phyloP scores from a whole-genome alignment of 2,113 vertebrate species.

The Oostethus manadensis region DNA sequence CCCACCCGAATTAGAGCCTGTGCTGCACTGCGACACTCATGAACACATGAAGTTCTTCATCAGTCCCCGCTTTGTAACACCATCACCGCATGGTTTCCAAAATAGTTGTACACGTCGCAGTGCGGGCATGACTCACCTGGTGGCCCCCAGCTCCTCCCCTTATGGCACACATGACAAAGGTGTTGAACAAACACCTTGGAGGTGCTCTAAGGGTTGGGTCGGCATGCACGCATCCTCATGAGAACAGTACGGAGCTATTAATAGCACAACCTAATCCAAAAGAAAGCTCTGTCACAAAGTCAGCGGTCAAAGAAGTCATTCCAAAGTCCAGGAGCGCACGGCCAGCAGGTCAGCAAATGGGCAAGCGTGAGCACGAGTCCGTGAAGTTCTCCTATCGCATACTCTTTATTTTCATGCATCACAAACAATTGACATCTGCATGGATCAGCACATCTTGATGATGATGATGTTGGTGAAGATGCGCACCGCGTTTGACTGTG shows the following conservation, averaged over 20 bases:
- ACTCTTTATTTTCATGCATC: conserved; percentile 10
- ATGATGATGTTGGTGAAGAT: conserved; percentile 6
- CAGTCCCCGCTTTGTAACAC: conserved; percentile 30
- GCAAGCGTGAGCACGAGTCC: background rate
- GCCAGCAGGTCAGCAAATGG: conserved; percentile 20
- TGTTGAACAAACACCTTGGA: conserved; percentile 25
- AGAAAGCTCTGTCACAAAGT: conserved; percentile 44
- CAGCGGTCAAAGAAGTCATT: conserved; percentile 51
- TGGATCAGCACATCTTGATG: conserved; percentile 28
- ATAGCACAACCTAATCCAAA: conserved; percentile 58
- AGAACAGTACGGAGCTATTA: conserved; percentile 49
- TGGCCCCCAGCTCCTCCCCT: conserved; percentile 11
- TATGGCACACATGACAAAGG: conserved; percentile 50
- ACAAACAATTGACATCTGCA: conserved; percentile 14
- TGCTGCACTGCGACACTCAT: conserved; percentile 39
- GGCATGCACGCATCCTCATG: conserved; percentile 50
- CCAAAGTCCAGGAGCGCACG: conserved; percentile 22
- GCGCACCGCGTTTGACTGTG: conserved; percentile 10
- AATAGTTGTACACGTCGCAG: conserved; percentile 32
- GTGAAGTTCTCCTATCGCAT: too few relatives aligned
- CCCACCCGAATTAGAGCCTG: conserved; percentile 46
- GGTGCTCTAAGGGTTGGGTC: conserved; percentile 39
- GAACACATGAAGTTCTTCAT: conserved; percentile 37
- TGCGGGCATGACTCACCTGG: conserved; percentile 28
- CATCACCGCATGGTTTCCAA: conserved; percentile 30